Conservation (phyloP, 1,140 invertebrate genomes). For the Drosophila tristis region DNA sequence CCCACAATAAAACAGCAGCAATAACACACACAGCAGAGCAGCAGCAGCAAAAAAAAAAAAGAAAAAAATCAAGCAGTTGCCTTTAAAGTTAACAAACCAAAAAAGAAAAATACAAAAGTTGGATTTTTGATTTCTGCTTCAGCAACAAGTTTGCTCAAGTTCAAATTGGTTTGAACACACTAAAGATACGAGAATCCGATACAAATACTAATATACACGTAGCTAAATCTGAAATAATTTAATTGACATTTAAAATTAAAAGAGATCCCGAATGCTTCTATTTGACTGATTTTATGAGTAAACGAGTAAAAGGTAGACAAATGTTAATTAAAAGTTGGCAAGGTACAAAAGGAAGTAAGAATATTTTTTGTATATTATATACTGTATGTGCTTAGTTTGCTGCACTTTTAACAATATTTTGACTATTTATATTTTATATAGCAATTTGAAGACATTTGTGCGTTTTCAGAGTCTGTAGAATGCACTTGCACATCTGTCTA, state of each 20-base stretch:
- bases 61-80: constrained; percentile 66
- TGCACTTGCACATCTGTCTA: too few species aligned
- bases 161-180: constrained; percentile 73
- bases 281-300: too few species aligned
- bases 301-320: too few species aligned
- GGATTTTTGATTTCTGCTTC: constrained; percentile 54
- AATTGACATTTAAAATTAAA: constrained; percentile 54
- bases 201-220: constrained; percentile 14
- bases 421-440: too few species aligned
- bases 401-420: too few species aligned
- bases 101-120: constrained; percentile 54
- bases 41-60: constrained; percentile 31
- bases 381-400: too few species aligned
- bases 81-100: constrained; percentile 75
- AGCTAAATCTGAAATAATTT: constrained; percentile 54
- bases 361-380: too few species aligned
- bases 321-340: too few species aligned
- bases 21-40: constrained; percentile 55
- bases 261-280: too few species aligned
- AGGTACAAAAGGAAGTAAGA: too few species aligned
- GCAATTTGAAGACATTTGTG: too few species aligned
- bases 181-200: constrained; percentile 40
- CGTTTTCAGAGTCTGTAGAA: too few species aligned
- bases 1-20: constrained; percentile 84
- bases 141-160: constrained; percentile 76